Conservation (phyloP, 2,113 vertebrate genomes). For the Megaceryle torquata region DNA sequence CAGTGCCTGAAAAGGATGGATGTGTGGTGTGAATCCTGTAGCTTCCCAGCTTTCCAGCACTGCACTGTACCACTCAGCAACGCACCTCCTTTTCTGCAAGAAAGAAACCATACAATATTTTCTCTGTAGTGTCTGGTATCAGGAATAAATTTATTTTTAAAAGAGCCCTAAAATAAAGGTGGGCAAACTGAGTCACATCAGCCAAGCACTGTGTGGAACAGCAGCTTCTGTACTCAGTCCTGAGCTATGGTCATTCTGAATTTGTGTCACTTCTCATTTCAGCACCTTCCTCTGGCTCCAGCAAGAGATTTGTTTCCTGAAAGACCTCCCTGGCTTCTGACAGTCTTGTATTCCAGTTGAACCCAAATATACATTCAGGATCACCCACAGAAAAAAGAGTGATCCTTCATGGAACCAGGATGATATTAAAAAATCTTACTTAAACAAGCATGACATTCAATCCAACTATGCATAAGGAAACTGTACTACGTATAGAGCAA, state of each 20-base stretch:
- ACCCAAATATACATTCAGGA: not conserved
- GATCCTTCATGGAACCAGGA: not conserved
- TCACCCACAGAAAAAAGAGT: not conserved
- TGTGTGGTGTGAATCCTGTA: not conserved
- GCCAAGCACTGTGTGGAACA: not conserved
- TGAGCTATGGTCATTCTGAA: not conserved
- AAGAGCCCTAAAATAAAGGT: not conserved
- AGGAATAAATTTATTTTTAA: not conserved
- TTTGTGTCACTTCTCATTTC: not conserved
- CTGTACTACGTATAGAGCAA: not conserved
- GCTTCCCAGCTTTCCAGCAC: not conserved
- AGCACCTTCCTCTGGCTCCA: not conserved
- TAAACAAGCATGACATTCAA: not conserved
- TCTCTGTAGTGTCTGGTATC: not conserved
- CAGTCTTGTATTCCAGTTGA: not conserved
- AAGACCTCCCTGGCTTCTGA: not conserved
- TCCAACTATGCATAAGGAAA: not conserved
- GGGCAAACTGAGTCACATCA: not conserved
- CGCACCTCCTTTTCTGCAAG: not conserved
- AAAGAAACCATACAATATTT: not conserved
- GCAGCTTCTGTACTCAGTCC: not conserved
- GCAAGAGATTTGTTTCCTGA: not conserved
- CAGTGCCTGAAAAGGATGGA: not conserved
- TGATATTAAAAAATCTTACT: not conserved
- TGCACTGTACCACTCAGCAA: rapidly evolving